Base-by-base conservation (phyloP, 2,888 invertebrate species). In the Elgonia sp. region DNA sequence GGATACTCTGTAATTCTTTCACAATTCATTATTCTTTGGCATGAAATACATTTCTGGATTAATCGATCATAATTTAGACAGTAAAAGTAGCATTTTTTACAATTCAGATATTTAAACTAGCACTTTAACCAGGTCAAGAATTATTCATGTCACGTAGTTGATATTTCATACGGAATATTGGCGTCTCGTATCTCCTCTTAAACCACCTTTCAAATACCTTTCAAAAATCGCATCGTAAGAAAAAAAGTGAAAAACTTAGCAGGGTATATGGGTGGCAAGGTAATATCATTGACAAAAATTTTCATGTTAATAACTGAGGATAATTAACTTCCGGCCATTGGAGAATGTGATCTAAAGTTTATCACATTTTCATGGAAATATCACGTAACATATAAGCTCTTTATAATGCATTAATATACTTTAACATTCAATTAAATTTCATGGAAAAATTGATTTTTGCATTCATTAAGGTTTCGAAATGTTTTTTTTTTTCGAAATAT, bases 141-240 rank as follows among this genome's bases (percentile, higher is more conserved):
- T 93, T 92, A 93, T 93, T 93, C 93, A 93, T 93, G 93, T 93
- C 93, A 93, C 93, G 93, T 93, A 92, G 91, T 91, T 90, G 89
- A 91, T 91, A 92, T 93, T 93, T 93, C 92, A 92, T 93, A 91
- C 91, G 90, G 90, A 60, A 88, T 91, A 92, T 92, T 91, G 92
- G 88, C 90, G 87, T 88, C 87, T 86, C 39, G 60, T 88, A 87
- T 89, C 86, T n/a, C n/a, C 84, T 86, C 89, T 83, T 79, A 69
- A 79, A 69, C 57, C 42, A 69, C 79, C 57, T 79, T 79, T 79
- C 79, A 55, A 79, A 69, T 39, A 69, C 67, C 67, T 67, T 79
- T 67, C 57, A 67, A 79, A 42, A 79, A 79, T 69, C 57, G 67
- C 67, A 67, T 55, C 53, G 29, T 69, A 69, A 69, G 57, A 55